These are phyloP conservation scores for Acinonyx jubatus DNA, from an alignment of 2,113 vertebrate genomes.

Conservation along the genomic window DNA sequence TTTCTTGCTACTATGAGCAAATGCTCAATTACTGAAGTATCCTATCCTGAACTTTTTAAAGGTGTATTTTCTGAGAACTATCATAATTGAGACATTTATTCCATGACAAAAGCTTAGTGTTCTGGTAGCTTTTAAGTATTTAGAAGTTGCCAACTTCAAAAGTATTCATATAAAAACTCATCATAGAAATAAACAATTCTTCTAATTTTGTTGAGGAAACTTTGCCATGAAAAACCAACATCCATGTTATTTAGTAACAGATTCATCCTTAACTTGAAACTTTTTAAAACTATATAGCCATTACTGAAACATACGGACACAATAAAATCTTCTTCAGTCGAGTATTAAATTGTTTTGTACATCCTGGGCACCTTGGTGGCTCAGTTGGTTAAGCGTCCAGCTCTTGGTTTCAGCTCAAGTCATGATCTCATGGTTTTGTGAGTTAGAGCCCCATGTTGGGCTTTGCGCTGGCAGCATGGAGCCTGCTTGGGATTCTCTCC, in stretches of 20 bases:
- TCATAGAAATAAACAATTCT: background rate
- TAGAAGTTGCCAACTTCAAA: background rate
- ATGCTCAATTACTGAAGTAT: background rate
- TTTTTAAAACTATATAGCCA: background rate
- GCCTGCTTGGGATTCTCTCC: too few relatives aligned
- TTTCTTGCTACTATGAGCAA: background rate
- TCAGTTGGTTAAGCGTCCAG: too few relatives aligned
- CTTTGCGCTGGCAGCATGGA: too few relatives aligned
- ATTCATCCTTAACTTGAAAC: constrained; percentile 9
- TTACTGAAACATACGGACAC: background rate
- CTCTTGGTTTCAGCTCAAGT: too few relatives aligned
- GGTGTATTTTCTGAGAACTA: background rate
- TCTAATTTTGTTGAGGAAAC: constrained; percentile 1
- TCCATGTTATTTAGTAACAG: background rate
- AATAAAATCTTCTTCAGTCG: constrained; percentile 19
- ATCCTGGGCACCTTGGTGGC: too few relatives aligned
- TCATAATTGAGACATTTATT: background rate
- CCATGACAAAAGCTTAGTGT: background rate
- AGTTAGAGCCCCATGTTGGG: too few relatives aligned
- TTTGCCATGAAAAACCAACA: background rate
- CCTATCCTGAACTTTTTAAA: background rate
- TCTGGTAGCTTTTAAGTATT: constrained; percentile 2
- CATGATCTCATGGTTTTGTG: too few relatives aligned
- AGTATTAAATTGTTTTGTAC: background rate
- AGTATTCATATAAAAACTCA: background rate